Conservation (phyloP, 2,113 vertebrate genomes). For the Tauraco erythrolophus region DNA sequence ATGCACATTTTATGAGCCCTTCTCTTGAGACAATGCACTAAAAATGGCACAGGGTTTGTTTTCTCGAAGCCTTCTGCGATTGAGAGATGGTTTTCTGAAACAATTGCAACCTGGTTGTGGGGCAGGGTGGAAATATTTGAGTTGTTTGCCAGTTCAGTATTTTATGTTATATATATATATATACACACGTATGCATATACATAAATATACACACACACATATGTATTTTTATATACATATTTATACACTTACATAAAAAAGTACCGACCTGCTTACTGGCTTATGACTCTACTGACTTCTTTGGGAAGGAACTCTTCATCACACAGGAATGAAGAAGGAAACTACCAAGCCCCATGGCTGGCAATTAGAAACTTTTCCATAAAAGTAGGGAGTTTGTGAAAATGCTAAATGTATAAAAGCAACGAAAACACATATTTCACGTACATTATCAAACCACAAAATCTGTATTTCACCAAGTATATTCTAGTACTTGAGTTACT, state of each 20-base stretch:
- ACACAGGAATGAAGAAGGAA: not conserved
- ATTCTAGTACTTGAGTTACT: not conserved
- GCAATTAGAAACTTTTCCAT: not conserved
- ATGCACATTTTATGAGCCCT: not conserved
- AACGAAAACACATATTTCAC: not conserved
- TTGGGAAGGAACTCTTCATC: not conserved
- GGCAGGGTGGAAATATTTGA: not conserved
- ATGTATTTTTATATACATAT: not conserved
- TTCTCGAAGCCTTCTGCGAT: not conserved
- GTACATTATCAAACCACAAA: rapidly evolving
- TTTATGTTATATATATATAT: not conserved
- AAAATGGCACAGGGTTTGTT: not conserved
- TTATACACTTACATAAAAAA: not conserved
- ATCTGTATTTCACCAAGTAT: not conserved
- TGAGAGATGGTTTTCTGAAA: not conserved
- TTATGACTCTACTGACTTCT: not conserved
- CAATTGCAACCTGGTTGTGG: not conserved
- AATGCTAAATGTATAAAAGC: not conserved
- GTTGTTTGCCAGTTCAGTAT: not conserved
- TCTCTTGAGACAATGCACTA: not conserved
- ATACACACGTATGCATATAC: not conserved
- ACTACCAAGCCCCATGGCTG: not conserved
- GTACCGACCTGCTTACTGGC: not conserved
- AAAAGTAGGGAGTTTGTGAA: not conserved
- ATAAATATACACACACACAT: no score